Base-by-base conservation (phyloP, 2,888 invertebrate species). In the Uloborus plumipes region DNA sequence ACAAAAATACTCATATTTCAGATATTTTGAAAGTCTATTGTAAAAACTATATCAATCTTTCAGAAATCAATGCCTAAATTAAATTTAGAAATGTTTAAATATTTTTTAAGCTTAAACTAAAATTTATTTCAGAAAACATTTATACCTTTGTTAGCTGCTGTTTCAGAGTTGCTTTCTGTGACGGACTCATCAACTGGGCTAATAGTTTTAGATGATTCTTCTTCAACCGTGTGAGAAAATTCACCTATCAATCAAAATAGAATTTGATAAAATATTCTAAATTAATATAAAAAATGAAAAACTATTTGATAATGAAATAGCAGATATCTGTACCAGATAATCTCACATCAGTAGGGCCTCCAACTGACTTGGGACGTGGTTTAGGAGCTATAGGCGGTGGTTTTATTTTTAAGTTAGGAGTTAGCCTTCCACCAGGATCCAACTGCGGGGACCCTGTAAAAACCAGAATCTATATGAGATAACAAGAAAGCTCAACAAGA, bases 361-460 rank as follows among this genome's bases (percentile, higher is more conserved):
- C 85, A 65, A 86, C 84, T 39, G 86, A 86, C 71, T 86, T 86
- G 0, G 86, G 86, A 47, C 86, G 64, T 39, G 85, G 86, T 20
- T 85, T 85, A 11, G 85, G 79, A 50, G 85, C 81, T n/a, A 85
- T 84, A 47, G 85, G 79, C 22, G 84, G 83, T 58, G 82, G 80
- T 31, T 76, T 80, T 15, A 50, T n/a, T 65, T 78, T 83, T 4
- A 84, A 55, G 18, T n/a, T 47, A 16, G 74, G 77, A 9, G 73
- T 76, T 20, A 84, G 64, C 26, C 77, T 75, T 20, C 80, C 77
- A 16, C 80, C 75, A 20, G 70, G 65, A 51, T 79, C 80, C 7
- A 83, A 26, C 22, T 72, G 77, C 3, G 84, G 80, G 15, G 80
- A 80, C 14, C 84, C 84, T 76, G 18, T 9, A 64, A 18, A 64